Evolutionary conservation across 1,140 invertebrate genomes (phyloP).

Genomic region (Eupeodes corollae): DNA sequence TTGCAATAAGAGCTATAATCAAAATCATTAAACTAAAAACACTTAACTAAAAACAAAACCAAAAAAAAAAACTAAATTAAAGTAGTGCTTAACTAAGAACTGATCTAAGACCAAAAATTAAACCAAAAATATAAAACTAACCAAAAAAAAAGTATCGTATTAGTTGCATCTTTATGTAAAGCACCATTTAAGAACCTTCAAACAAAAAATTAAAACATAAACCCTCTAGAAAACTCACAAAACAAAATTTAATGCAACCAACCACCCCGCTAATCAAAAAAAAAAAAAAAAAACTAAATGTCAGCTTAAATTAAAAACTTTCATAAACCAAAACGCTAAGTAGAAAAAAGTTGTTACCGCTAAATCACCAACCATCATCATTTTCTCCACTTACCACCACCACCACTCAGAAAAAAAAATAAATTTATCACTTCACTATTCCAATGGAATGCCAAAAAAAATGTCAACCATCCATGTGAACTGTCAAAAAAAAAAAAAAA

Average conservation of each 20-base stretch:
- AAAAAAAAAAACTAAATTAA: neutral
- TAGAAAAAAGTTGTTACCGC: no score
- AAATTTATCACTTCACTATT: no score
- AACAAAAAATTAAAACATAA: constrained; percentile 3
- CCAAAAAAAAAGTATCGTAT: neutral
- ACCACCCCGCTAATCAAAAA: neutral
- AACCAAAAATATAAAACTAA: constrained; percentile 2
- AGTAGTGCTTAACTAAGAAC: neutral
- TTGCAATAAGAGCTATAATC: no score
- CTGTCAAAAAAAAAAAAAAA: no score
- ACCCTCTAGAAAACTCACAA: neutral
- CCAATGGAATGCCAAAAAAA: no score
- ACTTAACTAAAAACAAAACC: neutral
- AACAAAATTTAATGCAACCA: neutral
- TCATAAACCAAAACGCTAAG: no score
- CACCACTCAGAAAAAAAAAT: no score
- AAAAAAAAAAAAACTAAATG: no score
- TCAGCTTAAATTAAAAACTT: no score
- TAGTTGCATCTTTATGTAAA: neutral
- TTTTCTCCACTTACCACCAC: no score
- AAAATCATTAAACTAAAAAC: neutral
- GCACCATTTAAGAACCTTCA: neutral
- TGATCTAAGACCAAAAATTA: neutral
- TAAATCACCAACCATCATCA: no score
- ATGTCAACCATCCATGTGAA: no score